Conservation (phyloP, 2,113 vertebrate genomes). For the Formicarius rufipectus region DNA sequence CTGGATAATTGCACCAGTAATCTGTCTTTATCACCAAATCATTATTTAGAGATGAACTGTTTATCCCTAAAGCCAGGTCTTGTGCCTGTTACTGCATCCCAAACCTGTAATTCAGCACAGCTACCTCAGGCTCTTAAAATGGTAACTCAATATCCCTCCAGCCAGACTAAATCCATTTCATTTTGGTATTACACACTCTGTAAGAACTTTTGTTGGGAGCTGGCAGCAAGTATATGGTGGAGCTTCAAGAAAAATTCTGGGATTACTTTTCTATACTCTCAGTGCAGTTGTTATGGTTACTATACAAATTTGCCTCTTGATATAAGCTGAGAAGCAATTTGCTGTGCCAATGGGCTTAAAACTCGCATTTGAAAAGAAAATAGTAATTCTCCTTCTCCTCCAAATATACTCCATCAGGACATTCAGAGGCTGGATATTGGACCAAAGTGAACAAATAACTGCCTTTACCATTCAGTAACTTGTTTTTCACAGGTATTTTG, state of each 20-base stretch:
- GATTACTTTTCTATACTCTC: background rate
- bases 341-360: background rate
- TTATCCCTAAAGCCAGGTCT: background rate
- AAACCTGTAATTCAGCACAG: background rate
- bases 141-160: background rate
- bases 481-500: background rate
- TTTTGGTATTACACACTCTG: background rate
- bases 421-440: background rate
- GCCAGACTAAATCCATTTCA: background rate
- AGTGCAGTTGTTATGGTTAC: background rate
- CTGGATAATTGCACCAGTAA: background rate
- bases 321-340: background rate
- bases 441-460: background rate
- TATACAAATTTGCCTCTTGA: background rate
- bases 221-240: background rate
- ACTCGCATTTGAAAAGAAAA: background rate
- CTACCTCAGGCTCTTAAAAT: background rate
- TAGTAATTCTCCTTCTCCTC: background rate
- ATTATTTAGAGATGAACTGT: background rate
- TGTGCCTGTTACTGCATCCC: rapidly evolving
- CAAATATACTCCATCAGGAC: background rate
- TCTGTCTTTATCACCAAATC: background rate
- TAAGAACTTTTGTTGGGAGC: background rate
- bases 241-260: background rate
- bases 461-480: background rate